A percentile compares a stretch with the other conserved stretches of the same genome.
phyloP scores from a whole-genome alignment of 2,797 vertebrate species.

The Odontamblyopus lacepedii region DNA sequence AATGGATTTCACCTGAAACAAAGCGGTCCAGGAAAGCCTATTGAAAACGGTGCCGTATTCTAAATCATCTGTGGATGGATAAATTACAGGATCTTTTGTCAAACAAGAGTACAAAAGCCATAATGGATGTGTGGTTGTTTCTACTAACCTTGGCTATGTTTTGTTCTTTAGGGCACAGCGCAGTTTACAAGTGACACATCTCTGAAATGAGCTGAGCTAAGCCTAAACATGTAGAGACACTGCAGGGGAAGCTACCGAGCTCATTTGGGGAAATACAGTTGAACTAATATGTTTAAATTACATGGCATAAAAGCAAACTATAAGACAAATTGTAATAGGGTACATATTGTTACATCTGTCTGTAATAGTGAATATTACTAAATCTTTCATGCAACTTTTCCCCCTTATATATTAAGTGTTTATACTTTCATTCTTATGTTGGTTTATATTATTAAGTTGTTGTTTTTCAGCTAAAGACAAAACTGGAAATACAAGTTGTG shows the following conservation, averaged over 20 bases:
- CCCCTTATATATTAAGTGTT: too few relatives aligned
- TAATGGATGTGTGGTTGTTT: conserved; percentile 41
- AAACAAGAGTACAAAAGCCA: conserved; percentile 18
- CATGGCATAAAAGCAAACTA: too few relatives aligned
- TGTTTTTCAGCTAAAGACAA: too few relatives aligned
- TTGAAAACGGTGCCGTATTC: conserved; percentile 14
- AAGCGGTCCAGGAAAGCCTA: conserved; percentile 11
- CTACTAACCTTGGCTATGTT: conserved; percentile 11
- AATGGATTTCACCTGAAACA: conserved; percentile 25
- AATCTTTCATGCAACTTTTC: too few relatives aligned
- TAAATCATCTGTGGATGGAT: conserved; percentile 30
- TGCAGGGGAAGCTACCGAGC: conserved; percentile 32
- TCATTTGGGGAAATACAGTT: conserved; percentile 12
- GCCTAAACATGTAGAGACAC: conserved; percentile 42
- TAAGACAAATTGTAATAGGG: neutral
- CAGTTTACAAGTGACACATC: conserved; percentile 39
- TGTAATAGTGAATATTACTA: too few relatives aligned
- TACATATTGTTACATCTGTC: too few relatives aligned
- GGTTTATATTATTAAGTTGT: too few relatives aligned
- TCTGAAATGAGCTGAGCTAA: conserved; percentile 46
- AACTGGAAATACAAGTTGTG: too few relatives aligned
- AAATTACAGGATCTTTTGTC: conserved; percentile 22
- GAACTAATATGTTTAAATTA: neutral
- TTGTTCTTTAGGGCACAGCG: conserved; percentile 19
- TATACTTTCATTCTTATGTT: too few relatives aligned